Conservation (phyloP, 2,113 vertebrate species). For the Acanthochromis polyacanthus region DNA sequence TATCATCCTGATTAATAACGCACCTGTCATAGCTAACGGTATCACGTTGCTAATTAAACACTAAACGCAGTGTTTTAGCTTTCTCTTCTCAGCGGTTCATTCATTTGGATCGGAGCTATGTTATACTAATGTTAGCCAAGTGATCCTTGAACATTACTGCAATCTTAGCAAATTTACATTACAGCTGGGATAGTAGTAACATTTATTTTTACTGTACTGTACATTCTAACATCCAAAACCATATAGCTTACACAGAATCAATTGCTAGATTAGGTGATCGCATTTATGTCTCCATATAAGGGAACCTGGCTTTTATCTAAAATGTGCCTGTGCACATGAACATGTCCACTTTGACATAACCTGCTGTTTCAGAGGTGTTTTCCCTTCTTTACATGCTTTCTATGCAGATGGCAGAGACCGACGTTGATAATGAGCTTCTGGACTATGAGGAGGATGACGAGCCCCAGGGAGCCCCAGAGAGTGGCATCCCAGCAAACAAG, state of each 20-base stretch:
- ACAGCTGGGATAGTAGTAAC: not conserved
- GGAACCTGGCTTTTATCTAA: not conserved
- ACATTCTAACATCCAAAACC: not conserved
- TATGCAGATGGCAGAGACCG: constrained; percentile 87
- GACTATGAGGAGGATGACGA: constrained; percentile 93
- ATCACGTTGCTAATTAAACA: not conserved
- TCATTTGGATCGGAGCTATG: not conserved
- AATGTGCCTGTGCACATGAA: not conserved
- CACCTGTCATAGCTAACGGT: not conserved
- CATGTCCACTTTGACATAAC: too few species aligned
- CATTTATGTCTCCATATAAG: not conserved
- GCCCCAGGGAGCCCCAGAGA: constrained; percentile 85
- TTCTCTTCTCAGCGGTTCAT: not conserved
- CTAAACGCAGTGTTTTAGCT: fast-evolving
- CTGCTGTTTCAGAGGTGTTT: too few species aligned
- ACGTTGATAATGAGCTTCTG: constrained; percentile 90
- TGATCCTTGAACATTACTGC: not conserved
- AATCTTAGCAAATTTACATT: not conserved
- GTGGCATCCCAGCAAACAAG: constrained; percentile 78
- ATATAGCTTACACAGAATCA: too few species aligned
- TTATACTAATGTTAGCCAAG: constrained; percentile 19
- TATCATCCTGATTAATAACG: not conserved
- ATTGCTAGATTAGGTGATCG: too few species aligned
- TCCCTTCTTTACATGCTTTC: not conserved
- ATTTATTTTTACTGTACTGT: not conserved